Conservation (phyloP, 2,113 vertebrate species). For the Chauna torquata region DNA sequence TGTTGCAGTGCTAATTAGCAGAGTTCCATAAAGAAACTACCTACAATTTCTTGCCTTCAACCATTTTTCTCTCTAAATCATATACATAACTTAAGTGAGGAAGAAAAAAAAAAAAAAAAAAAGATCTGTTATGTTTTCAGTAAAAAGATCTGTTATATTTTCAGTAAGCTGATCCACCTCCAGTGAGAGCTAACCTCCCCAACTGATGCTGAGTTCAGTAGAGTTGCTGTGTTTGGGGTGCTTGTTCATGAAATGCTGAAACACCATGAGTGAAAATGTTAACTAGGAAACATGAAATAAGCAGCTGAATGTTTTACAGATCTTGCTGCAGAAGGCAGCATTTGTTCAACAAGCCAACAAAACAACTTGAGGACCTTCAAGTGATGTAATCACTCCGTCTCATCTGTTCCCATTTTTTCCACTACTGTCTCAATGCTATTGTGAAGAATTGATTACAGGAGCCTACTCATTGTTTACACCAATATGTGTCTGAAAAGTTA, state of each 20-base stretch:
- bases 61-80: not conserved
- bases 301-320: not conserved
- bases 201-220: not conserved
- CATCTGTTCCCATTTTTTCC: not conserved
- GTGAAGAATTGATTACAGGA: not conserved
- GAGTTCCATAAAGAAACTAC: not conserved
- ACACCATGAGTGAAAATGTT: conserved; percentile 25
- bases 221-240: conserved; percentile 26
- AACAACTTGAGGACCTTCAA: not conserved
- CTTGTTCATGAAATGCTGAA: conserved; percentile 24
- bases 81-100: not conserved
- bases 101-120: not conserved
- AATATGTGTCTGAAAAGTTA: not conserved
- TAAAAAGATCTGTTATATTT: not conserved
- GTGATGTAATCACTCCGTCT: not conserved
- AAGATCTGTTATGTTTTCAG: not conserved
- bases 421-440: not conserved
- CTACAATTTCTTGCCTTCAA: not conserved
- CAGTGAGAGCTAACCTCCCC: not conserved
- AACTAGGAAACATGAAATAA: conserved; percentile 30
- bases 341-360: conserved; percentile 2
- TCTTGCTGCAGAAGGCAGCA: conserved; percentile 11
- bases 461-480: not conserved
- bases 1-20: not conserved
- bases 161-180: conserved; percentile 7